Conservation (phyloP, 2,888 invertebrate species). For the Leptarthrus brevirostris region DNA sequence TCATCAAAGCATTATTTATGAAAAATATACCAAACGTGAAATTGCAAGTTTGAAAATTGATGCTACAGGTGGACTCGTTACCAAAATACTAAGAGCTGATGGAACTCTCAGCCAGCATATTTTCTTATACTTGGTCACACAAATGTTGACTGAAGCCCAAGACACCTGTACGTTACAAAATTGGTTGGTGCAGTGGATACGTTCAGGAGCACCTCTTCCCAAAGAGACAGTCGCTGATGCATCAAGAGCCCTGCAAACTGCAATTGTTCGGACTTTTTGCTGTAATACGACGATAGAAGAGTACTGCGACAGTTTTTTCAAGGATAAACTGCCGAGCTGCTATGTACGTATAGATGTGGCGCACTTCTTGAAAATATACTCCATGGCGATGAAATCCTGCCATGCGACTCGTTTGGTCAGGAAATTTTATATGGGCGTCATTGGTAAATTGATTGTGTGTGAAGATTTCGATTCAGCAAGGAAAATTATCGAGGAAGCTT, state of each 20-base stretch:
- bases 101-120: not conserved
- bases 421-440: constrained; percentile 1
- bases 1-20: no score
- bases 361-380: constrained; percentile 33
- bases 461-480: not conserved
- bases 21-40: no score
- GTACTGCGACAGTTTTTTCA: not conserved
- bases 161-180: not conserved
- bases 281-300: not conserved
- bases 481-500: no score
- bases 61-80: not conserved
- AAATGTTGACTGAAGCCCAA: constrained; percentile 11
- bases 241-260: constrained; percentile 20
- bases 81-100: not conserved
- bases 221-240: constrained; percentile 22
- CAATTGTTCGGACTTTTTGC: not conserved
- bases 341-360: constrained; percentile 28
- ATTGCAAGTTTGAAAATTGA: no score
- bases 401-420: not conserved
- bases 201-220: constrained; percentile 24
- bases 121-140: constrained; percentile 1
- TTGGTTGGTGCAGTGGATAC: constrained; percentile 37
- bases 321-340: constrained; percentile 1
- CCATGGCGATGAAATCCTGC: constrained; percentile 1
- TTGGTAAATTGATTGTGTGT: constrained; percentile 13